Base-by-base conservation (phyloP, 2,797 vertebrate species). In the Urosaurus nigricauda region DNA sequence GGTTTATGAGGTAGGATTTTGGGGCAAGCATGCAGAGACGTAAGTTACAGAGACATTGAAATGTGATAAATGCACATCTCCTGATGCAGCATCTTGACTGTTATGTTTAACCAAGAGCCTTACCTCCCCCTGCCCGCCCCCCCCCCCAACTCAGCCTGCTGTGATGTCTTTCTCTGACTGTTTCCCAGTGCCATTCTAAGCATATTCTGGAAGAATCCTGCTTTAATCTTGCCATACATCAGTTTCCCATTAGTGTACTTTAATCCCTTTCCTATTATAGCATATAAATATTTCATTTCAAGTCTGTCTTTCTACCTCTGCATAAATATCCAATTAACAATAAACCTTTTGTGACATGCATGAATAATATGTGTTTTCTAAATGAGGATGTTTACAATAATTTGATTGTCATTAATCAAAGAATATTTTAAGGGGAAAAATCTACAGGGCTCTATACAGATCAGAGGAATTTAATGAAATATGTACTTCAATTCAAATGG, bases 321-420 rank as follows among this genome's bases (percentile, higher is more conserved):
- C 73, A 77, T 2, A 43, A 11, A 83, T 73, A 70, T 88, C 85
- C 40, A 87, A 0, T 29, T 3, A 78, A 89, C 75, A 60, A 90
- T 35, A 24, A 26, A 32, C 3, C 32, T 56, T 79, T 92, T 26
- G 32, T 65, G 58, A 86, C 35, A 89, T 85, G 79, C 0, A 3
- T 74, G 86, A 93, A 78, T 71, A 79, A 81, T 11, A 2, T 2
- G 16, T 1, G 3, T 11, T 87, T 47, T 68, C 40, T 77, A 93
- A 93, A 89, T 2, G 83, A 2, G 2, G 77, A 89, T 87, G 26
- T 90, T 92, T 89, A 84, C n/a, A 93, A 40, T 70, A 91, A 90
- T 26, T 3, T 83, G 80, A 90, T 86, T 53, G 0, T 86, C 89
- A 90, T 91, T 91, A 80, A 92, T 29, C 5, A 73, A 90, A 89